Evolutionary conservation across 2,797 vertebrate genomes (phyloP), one percentile per base, ranked within the genome.

Genomic region (Lycodopsis pacificus): DNA sequence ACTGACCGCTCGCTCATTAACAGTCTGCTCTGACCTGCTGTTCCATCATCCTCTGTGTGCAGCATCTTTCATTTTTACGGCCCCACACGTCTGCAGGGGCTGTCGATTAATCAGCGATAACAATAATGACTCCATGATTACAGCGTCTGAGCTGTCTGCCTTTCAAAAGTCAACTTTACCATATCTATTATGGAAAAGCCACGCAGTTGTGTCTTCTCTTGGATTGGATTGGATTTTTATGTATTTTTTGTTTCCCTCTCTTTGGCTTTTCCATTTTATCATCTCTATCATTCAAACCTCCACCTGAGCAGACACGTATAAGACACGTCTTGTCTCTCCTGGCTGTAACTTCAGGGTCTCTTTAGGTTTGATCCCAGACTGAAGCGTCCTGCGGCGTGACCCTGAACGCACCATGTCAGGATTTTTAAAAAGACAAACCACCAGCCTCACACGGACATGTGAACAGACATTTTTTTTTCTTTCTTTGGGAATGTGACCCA

Each of bases 321-420:
- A 62, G 36, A 30, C 40, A 46, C 62, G 1, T 64, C n/a, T 13
- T 15, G 20, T 67, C n/a, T 38, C 49, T 14, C 40, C 15, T 30
- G 40, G 42, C 58, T 38, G 58, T 20, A 19, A 12, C 30, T 59
- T 36, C 9, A 68, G 40, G 38, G 12, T 58, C 27, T 59, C 20
- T 25, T 14, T 36, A 32, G 42, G n/a, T 62, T 51, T 38, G 57
- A 30, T 53, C 36, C 30, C 27, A 13, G 27, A 14, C 51, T 22
- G 71, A 44, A 22, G 71, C 36, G 1, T 53, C 70, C 58, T 14
- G 19, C 63, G 44, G 67, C 1, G n/a, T 17, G 72, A 58, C 73
- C 69, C 65, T 73, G 73, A 80, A 76, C 14, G 53, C 73, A 79
- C 64, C 73, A 69, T 48, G 5, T 0, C 71, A 44, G n/a, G 17